Evolutionary conservation across 2,113 vertebrate species (phyloP).

Genomic region (Rhinichthys klamathensis): DNA sequence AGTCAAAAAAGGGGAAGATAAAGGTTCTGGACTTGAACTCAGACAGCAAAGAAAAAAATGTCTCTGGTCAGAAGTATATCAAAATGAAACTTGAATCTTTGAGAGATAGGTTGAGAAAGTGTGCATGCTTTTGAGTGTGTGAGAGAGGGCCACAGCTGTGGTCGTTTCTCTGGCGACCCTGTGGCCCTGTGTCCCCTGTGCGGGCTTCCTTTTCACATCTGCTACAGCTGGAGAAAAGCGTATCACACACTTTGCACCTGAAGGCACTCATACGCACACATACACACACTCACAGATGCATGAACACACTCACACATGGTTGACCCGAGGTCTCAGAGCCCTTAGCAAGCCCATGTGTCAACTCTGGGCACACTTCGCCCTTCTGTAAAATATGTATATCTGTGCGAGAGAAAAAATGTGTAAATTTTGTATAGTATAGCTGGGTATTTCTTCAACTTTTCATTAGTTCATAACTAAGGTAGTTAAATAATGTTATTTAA

Average conservation of each 20-base stretch:
- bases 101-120: conserved; percentile 12
- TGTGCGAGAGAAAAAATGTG: background rate
- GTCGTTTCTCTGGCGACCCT: conserved; percentile 53
- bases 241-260: conserved; percentile 70
- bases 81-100: background rate
- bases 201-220: conserved; percentile 70
- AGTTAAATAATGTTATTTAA: too few relatives aligned
- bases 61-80: background rate
- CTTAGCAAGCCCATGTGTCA: conserved; percentile 48
- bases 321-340: conserved; percentile 46
- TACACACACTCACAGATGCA: conserved; percentile 51
- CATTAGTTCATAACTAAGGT: too few relatives aligned
- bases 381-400: conserved; percentile 23
- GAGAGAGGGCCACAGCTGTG: conserved; percentile 58
- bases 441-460: background rate
- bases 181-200: conserved; percentile 68
- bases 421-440: conserved; percentile 17
- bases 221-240: conserved; percentile 72
- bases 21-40: background rate
- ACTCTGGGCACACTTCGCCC: conserved; percentile 44
- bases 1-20: background rate
- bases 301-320: conserved; percentile 40
- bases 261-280: conserved; percentile 63
- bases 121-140: conserved; percentile 26
- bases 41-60: background rate